Evolutionary conservation across 2,888 invertebrate species (phyloP).

Genomic region (Allolobophora icterica): DNA sequence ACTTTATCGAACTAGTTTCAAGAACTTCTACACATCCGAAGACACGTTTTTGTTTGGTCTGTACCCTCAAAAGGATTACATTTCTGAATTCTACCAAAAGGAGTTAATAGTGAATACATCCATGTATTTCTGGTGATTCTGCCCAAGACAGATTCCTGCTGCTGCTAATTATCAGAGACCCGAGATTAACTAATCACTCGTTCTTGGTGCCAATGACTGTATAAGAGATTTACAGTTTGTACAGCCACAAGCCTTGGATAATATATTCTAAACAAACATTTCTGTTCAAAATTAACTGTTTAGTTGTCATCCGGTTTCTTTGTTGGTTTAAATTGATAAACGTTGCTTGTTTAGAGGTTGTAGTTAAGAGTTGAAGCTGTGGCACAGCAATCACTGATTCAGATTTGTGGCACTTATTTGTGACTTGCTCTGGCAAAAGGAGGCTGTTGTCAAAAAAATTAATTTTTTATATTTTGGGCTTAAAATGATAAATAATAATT

Average conservation of each 20-base stretch:
- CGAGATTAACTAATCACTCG: neutral
- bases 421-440: no score
- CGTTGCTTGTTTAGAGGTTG: neutral
- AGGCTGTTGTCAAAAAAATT: no score
- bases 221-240: neutral
- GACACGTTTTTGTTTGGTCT: neutral
- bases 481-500: no score
- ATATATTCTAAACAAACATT: neutral
- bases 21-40: neutral
- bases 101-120: neutral
- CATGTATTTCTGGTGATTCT: neutral
- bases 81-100: neutral
- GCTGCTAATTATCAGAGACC: neutral
- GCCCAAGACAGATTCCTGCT: neutral
- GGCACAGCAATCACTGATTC: neutral
- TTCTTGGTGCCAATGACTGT: neutral
- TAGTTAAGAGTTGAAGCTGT: neutral
- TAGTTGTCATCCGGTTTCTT: neutral
- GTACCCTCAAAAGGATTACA: slow-evolving; percentile 11
- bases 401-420: neutral
- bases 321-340: neutral
- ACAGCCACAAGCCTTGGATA: neutral
- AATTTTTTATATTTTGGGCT: no score
- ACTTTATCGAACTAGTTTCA: slow-evolving; percentile 5
- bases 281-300: neutral